Evolutionary conservation across 2,797 vertebrate genomes (phyloP).

Genomic region (Aphelocoma californica): DNA sequence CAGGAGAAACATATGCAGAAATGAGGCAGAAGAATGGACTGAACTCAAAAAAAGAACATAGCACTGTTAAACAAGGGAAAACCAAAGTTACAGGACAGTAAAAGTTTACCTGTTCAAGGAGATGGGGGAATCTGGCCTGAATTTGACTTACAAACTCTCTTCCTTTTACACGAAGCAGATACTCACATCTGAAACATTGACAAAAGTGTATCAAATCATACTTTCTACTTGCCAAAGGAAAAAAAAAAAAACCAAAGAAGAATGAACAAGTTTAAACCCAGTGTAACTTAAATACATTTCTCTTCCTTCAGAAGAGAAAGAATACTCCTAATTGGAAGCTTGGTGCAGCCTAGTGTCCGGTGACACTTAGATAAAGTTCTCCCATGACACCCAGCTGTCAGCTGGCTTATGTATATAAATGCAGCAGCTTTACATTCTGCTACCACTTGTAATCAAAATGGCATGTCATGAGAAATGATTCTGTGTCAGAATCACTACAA

Average conservation of each 20-base stretch:
- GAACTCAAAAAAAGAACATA: background rate
- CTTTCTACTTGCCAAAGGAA: background rate
- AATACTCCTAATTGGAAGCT: background rate
- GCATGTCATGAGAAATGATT: background rate
- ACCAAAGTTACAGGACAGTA: background rate
- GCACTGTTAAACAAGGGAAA: background rate
- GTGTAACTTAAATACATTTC: background rate
- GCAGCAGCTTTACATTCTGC: background rate
- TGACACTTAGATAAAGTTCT: background rate
- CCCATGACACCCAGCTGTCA: background rate
- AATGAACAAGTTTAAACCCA: background rate
- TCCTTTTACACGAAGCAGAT: conserved; percentile 91
- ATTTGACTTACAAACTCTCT: conserved; percentile 92
- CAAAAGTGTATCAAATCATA: background rate
- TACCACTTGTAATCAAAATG: background rate
- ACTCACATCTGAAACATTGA: conserved; percentile 86
- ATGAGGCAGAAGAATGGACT: background rate
- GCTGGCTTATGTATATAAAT: background rate
- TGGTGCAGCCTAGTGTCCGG: background rate
- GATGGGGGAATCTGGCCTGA: conserved; percentile 93
- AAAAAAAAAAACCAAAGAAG: background rate
- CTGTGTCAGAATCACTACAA: background rate
- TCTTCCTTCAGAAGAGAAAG: background rate
- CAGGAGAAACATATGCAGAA: background rate
- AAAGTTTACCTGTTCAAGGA: conserved; percentile 91